phyloP scores from a whole-genome alignment of 2,113 vertebrate genomes.

The Empidonax traillii region DNA sequence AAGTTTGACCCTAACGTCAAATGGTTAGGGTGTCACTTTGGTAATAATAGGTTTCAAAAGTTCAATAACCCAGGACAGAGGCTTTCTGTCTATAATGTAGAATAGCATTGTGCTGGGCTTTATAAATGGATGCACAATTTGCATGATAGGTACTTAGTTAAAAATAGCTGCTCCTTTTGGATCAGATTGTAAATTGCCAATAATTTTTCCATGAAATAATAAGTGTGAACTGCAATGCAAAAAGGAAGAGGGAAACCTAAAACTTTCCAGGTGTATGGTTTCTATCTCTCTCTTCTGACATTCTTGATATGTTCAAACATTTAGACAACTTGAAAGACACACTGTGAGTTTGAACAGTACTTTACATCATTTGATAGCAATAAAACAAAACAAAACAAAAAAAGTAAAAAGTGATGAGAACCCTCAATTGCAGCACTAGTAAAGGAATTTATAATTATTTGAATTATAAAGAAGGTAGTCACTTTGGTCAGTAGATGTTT shows the following conservation, averaged over 20 bases:
- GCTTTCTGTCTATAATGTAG: not conserved
- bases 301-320: not conserved
- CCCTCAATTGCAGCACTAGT: not conserved
- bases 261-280: not conserved
- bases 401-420: not conserved
- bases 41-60: not conserved
- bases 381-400: not conserved
- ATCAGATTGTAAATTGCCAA: not conserved
- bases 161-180: not conserved
- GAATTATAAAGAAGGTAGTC: not conserved
- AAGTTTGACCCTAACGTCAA: not conserved
- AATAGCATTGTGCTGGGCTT: not conserved
- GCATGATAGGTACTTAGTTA: not conserved
- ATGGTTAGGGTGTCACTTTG: not conserved
- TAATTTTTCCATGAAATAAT: fast-evolving
- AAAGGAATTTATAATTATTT: not conserved
- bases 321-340: not conserved
- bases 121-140: not conserved
- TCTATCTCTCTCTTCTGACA: not conserved
- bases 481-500: not conserved
- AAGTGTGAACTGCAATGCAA: fast-evolving
- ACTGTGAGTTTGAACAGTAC: not conserved
- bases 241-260: not conserved
- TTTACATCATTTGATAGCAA: not conserved
- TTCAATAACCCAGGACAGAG: not conserved